phyloP scores from a whole-genome alignment of 2,113 vertebrate species.

The Bubalus kerabau region DNA sequence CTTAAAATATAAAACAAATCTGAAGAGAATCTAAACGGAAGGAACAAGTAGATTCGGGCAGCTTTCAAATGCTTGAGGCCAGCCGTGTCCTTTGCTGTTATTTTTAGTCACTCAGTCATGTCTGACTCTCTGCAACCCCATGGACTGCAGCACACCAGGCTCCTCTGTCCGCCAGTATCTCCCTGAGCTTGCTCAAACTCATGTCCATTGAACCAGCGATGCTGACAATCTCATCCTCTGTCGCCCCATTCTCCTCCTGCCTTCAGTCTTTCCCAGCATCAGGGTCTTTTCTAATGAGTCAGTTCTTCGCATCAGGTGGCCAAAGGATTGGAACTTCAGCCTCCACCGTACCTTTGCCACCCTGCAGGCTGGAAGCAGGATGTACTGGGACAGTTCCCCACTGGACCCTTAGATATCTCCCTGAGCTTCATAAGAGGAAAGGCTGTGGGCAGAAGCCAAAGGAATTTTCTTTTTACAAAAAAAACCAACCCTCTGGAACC shows the following conservation, averaged over 20 bases:
- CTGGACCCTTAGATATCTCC: neutral
- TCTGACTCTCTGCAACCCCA: neutral
- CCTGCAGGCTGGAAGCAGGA: no score
- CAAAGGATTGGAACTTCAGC: neutral
- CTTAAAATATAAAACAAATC: neutral
- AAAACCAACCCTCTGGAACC: neutral
- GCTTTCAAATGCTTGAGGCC: neutral
- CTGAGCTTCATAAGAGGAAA: neutral
- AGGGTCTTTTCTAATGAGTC: neutral
- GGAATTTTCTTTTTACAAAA: neutral
- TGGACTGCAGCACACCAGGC: neutral
- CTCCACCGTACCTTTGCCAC: neutral
- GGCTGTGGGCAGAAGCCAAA: neutral
- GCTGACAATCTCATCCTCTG: neutral
- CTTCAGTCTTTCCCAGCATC: neutral
- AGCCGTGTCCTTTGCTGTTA: accelerated
- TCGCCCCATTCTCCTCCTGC: accelerated
- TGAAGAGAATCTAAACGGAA: neutral
- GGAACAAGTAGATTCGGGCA: neutral
- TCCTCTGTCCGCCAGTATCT: neutral
- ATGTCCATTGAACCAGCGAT: neutral
- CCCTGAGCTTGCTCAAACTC: neutral
- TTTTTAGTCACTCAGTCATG: accelerated
- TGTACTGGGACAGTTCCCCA: accelerated
- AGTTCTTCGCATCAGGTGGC: neutral